phyloP scores from a whole-genome alignment of 2,113 vertebrate genomes.

The Atlantisia rogersi region DNA sequence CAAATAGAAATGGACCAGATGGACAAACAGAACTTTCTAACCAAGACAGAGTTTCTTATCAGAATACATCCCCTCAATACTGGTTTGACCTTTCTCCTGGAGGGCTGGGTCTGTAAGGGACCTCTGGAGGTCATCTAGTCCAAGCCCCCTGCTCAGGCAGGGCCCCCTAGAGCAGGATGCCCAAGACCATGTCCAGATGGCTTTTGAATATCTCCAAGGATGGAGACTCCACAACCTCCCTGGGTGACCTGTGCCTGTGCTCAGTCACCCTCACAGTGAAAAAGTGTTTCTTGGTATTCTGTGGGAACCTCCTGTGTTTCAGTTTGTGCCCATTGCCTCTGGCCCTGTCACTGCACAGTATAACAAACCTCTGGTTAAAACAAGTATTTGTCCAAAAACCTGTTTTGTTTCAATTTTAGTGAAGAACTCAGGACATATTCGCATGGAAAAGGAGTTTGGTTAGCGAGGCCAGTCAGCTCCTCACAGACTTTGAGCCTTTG shows the following conservation, averaged over 20 bases:
- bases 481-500: background rate
- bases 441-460: background rate
- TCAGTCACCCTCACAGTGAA: background rate
- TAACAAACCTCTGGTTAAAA: background rate
- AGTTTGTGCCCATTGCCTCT: background rate
- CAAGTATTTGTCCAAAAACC: background rate
- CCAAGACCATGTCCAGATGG: accelerated
- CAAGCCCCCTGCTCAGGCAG: background rate
- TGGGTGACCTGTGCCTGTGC: background rate
- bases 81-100: background rate
- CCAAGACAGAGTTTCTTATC: background rate
- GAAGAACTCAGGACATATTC: background rate
- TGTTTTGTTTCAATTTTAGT: background rate
- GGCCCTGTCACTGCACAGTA: background rate
- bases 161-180: background rate
- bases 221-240: background rate
- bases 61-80: background rate
- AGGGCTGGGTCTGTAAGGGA: background rate
- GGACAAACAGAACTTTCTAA: background rate
- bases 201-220: background rate
- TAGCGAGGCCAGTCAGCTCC: background rate
- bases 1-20: background rate
- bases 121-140: background rate
- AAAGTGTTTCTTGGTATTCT: background rate
- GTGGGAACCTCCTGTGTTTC: background rate